Conservation (phyloP, 2,888 invertebrate species). For the Norana najaformis region DNA sequence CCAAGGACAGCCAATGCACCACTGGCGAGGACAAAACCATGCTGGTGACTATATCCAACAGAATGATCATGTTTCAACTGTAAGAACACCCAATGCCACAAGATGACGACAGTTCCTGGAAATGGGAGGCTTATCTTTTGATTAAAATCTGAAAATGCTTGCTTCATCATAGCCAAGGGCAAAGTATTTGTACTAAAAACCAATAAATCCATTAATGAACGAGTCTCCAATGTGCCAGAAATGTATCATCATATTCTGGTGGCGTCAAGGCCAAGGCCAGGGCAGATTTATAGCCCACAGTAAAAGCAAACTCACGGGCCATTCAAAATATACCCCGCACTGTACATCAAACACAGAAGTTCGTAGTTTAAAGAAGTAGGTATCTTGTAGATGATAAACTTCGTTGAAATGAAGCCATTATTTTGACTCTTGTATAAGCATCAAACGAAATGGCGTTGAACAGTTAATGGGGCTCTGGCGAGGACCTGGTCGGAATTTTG, state of each 20-base stretch:
- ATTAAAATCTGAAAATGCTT: no score
- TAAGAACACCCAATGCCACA: no score
- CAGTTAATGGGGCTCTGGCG: neutral
- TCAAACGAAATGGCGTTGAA: neutral
- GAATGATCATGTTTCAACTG: no score
- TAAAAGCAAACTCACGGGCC: neutral
- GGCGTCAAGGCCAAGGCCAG: neutral
- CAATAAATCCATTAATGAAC: no score
- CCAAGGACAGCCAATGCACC: no score
- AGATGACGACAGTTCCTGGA: no score
- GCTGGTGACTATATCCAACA: no score
- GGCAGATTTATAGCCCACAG: neutral
- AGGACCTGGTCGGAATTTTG: neutral
- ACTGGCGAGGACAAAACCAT: no score
- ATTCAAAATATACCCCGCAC: neutral
- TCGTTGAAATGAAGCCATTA: neutral
- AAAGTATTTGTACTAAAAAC: no score
- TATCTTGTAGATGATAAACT: neutral
- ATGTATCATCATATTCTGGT: neutral
- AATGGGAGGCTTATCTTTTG: no score
- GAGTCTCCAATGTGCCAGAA: neutral
- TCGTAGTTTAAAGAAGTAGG: neutral
- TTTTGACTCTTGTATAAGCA: neutral
- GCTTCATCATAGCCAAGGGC: no score
- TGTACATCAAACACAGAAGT: neutral